phyloP scores from a whole-genome alignment of 1,140 invertebrate species.

The Tribolium castaneum region DNA sequence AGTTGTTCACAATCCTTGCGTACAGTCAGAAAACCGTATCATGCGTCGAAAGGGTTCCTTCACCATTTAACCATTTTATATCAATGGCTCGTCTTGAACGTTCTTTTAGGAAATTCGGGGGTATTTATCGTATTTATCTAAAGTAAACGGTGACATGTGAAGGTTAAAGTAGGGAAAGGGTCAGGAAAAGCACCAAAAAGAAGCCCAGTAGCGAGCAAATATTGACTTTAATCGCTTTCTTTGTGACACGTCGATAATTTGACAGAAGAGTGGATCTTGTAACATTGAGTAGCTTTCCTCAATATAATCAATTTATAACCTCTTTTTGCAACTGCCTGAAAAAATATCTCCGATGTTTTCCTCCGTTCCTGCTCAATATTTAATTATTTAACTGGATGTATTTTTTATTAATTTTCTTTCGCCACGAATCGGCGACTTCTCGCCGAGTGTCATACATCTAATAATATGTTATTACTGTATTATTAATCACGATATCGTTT shows the following conservation, averaged over 20 bases:
- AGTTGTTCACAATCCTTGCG: background rate
- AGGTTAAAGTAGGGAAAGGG: conserved; percentile 37
- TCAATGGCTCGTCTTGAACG: conserved; percentile 4
- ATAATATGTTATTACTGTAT: conserved; percentile 38
- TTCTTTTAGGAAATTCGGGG: conserved; percentile 15
- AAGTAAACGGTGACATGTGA: conserved; percentile 33
- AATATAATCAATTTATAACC: conserved; percentile 40
- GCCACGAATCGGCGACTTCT: background rate
- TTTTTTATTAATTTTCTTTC: background rate
- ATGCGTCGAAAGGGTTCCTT: background rate
- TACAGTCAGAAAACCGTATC: background rate
- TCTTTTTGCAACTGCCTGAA: conserved; percentile 12
- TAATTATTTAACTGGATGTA: background rate
- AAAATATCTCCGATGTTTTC: conserved; percentile 1
- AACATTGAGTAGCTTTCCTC: conserved; percentile 41
- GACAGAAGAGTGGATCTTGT: conserved; percentile 42
- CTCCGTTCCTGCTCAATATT: background rate
- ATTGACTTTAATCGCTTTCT: conserved; percentile 43
- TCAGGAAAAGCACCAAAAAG: conserved; percentile 31
- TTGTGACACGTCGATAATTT: conserved; percentile 42
- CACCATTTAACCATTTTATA: conserved; percentile 20
- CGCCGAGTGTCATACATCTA: conserved; percentile 25
- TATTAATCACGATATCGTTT: conserved; percentile 38
- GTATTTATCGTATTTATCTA: conserved; percentile 40
- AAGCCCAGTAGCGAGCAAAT: conserved; percentile 37